Base-by-base conservation (phyloP, 1,140 invertebrate species). In the Rhyacophila brunnea region DNA sequence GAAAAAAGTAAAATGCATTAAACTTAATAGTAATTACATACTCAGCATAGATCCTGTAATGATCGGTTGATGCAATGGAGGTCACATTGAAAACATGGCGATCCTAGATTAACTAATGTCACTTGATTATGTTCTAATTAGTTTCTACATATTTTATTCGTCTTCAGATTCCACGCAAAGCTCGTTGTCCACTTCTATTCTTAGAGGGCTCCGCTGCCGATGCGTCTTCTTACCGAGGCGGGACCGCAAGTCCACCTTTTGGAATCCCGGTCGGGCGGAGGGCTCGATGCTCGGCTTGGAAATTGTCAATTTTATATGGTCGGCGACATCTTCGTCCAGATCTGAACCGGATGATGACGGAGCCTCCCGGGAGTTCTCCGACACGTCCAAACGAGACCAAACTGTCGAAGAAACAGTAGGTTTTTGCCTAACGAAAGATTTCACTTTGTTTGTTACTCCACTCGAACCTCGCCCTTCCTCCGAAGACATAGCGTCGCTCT, bases 381-480 rank as follows among this genome's bases (percentile, higher is more conserved):
- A 68, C 2, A 57, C 66, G 60, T 83, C 81, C 51, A 84, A 68
- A 71, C 82, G 78, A 0, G 82, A 75, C 83, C 83, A 85, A n/a
- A 85, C 82, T 67, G 75, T 78, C 3, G 75, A 75, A 1, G 73
- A 70, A 52, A 77, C 65, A 42, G 70, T 70, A 23, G 75, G 75
- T 60, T 79, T 79, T 6, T 32, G 32, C 64, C 67, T 50, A 69
- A 68, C 44, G 1, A 36, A 19, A 17, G 23, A 28, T 9, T 28
- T 28, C 23, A 78, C 70, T 20, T 75, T 74, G 55, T 78, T 78
- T 32, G 78, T 76, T 11, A 77, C 75, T 54, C 74, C n/a, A n/a
- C n/a, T n/a, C n/a, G n/a, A n/a, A n/a, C n/a, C n/a, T 78, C n/a
- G 74, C 74, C 60, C 70, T 72, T 10, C 71, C 71, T 76, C 77